Conservation (phyloP, 2,797 vertebrate species). For the Rhinogobio ventralis region DNA sequence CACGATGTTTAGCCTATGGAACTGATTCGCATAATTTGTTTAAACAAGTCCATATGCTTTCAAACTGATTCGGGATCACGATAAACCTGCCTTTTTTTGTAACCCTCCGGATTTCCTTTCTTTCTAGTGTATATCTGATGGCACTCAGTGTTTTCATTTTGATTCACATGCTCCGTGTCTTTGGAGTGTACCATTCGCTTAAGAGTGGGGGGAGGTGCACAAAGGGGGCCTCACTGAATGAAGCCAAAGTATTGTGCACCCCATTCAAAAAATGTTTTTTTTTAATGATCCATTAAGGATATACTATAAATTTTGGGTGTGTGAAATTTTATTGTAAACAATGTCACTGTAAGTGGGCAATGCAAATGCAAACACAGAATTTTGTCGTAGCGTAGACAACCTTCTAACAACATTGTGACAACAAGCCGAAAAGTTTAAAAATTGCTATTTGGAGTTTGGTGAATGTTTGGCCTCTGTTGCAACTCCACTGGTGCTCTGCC, state of each 20-base stretch:
- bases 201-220: background rate
- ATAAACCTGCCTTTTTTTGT: background rate
- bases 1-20: background rate
- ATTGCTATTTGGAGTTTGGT: background rate
- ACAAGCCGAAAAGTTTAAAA: background rate
- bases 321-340: background rate
- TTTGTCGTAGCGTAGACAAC: background rate
- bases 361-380: background rate
- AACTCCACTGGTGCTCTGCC: background rate
- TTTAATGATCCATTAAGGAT: background rate
- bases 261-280: background rate
- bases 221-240: conserved; percentile 9
- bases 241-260: conserved; percentile 7
- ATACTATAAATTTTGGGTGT: background rate
- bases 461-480: background rate
- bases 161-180: conserved; percentile 50
- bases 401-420: background rate
- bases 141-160: conserved; percentile 47
- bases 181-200: conserved; percentile 58
- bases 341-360: background rate
- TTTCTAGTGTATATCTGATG: conserved; percentile 22
- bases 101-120: background rate
- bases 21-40: background rate
- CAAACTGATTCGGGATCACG: background rate
- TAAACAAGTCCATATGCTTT: conserved; percentile 8